Conservation (phyloP, 2,888 invertebrate genomes). For the Eulithis testata region DNA sequence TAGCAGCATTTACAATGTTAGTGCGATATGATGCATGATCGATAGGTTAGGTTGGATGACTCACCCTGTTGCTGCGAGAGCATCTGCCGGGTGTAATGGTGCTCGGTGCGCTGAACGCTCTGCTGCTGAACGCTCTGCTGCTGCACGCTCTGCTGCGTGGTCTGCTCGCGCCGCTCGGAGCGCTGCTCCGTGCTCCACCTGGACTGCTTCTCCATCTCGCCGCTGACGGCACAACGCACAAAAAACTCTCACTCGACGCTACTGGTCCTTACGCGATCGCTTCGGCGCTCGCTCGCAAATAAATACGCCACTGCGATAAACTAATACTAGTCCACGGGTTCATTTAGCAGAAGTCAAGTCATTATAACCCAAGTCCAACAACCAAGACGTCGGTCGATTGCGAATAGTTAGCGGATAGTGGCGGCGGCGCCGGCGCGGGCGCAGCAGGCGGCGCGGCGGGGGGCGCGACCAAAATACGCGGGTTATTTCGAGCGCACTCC, state of each 20-base stretch:
- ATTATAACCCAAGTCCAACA: constrained; percentile 89
- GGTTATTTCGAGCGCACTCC: constrained; percentile 79
- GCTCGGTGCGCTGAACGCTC: constrained; percentile 86
- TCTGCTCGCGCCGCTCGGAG: constrained; percentile 85
- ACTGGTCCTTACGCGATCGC: constrained; percentile 70
- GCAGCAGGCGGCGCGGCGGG: constrained; percentile 50
- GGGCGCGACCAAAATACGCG: constrained; percentile 79
- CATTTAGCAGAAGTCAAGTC: constrained; percentile 91
- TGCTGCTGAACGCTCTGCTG: constrained; percentile 81
- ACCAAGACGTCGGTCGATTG: constrained; percentile 97
- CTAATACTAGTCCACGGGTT: constrained; percentile 83
- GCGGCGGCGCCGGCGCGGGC: constrained; percentile 68
- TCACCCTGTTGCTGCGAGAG: constrained; percentile 86
- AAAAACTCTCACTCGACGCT: constrained; percentile 81
- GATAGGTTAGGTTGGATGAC: constrained; percentile 28
- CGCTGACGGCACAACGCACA: constrained; percentile 76
- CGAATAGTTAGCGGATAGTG: constrained; percentile 95
- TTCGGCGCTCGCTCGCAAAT: constrained; percentile 71
- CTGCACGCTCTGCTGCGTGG: constrained; percentile 67
- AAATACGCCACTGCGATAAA: constrained; percentile 80
- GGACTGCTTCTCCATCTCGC: constrained; percentile 91
- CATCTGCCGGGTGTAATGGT: constrained; percentile 89
- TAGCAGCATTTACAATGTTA: constrained; percentile 41
- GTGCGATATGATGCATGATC: constrained; percentile 30
- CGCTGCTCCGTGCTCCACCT: constrained; percentile 80